phyloP scores from a whole-genome alignment of 2,113 vertebrate species.

The Passer montanus region DNA sequence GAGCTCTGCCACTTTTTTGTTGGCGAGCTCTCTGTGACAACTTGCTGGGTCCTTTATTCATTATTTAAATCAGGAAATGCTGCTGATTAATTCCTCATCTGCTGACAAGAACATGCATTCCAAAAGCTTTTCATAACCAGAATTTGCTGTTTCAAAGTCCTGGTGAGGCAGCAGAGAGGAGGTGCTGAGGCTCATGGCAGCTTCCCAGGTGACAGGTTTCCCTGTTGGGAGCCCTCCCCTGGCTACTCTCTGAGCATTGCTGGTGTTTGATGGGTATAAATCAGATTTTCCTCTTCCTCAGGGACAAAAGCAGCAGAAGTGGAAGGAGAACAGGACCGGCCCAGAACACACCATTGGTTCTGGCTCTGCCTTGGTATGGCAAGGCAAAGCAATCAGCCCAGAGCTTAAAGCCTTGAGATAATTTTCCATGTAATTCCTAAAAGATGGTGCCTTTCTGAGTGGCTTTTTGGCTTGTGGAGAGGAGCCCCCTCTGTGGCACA shows the following conservation, averaged over 20 bases:
- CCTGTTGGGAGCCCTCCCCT: not conserved
- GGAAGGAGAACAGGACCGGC: fast-evolving
- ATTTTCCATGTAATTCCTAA: not conserved
- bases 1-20: slow-evolving; percentile 14
- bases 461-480: not conserved
- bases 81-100: slow-evolving; percentile 16
- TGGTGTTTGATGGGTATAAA: not conserved
- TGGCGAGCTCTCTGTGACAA: slow-evolving; percentile 2
- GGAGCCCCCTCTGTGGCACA: not conserved
- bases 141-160: not conserved
- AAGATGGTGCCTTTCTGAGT: not conserved
- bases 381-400: not conserved
- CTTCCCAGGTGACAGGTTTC: not conserved
- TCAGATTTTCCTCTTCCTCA: not conserved
- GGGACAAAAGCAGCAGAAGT: not conserved
- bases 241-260: not conserved
- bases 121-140: not conserved
- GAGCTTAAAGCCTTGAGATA: not conserved
- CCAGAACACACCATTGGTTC: fast-evolving
- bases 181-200: fast-evolving
- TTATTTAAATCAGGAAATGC: slow-evolving; percentile 12
- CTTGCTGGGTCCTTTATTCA: not conserved
- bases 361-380: not conserved
- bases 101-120: not conserved
- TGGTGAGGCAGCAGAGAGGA: fast-evolving